Conservation (phyloP, 2,797 vertebrate genomes). For the Holocentrus rufus region DNA sequence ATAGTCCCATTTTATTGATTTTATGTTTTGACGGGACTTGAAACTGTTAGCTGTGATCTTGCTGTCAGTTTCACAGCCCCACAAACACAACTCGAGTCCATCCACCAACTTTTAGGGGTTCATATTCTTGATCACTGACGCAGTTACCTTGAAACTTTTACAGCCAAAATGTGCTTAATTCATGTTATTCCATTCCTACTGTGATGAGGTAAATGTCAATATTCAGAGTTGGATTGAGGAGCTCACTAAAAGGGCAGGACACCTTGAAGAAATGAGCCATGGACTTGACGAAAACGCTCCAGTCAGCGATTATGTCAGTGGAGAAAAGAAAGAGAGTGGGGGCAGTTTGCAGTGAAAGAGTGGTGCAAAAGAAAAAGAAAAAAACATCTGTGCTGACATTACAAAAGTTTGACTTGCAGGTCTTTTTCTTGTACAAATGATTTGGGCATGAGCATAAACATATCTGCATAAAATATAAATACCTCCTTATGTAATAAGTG, state of each 20-base stretch:
- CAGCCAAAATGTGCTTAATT: constrained; percentile 32
- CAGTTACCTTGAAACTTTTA: constrained; percentile 22
- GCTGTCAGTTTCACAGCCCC: constrained; percentile 15
- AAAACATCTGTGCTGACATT: constrained; percentile 46
- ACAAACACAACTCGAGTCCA: neutral
- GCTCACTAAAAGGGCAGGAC: constrained; percentile 27
- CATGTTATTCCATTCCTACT: constrained; percentile 3
- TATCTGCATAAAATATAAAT: neutral
- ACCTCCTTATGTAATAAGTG: no score
- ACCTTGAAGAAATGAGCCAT: constrained; percentile 45
- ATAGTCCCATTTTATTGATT: constrained; percentile 7
- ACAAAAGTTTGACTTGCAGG: constrained; percentile 18
- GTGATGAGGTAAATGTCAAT: constrained; percentile 42
- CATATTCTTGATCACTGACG: constrained; percentile 31
- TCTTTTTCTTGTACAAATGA: constrained; percentile 9
- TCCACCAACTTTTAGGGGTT: constrained; percentile 16
- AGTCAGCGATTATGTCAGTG: constrained; percentile 54
- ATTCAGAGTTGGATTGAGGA: constrained; percentile 38
- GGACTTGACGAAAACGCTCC: constrained; percentile 36
- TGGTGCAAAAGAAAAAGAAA: constrained; percentile 22
- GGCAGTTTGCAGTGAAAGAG: constrained; percentile 28
- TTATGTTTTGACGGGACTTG: constrained; percentile 22
- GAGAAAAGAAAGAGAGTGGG: constrained; percentile 31
- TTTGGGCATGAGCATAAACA: neutral
- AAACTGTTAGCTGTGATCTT: neutral